Percentiles rank a stretch among this genome's conserved stretches.
Conservation (phyloP, 2,113 vertebrate species). For the Saimiri boliviensis region DNA sequence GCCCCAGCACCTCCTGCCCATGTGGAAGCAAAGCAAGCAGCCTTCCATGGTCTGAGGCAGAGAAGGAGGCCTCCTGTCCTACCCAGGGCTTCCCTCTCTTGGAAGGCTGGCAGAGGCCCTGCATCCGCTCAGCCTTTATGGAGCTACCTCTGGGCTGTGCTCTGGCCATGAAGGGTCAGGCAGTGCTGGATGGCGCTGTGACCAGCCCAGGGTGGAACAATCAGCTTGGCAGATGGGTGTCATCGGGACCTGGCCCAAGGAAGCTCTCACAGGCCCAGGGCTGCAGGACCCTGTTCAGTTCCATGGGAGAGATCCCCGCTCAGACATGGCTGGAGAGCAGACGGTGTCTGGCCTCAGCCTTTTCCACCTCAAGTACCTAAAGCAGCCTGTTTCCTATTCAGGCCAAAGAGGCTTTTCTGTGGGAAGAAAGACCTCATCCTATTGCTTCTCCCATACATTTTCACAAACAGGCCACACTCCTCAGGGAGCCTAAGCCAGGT, state of each 20-base stretch:
- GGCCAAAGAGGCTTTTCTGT: background rate
- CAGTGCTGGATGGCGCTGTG: background rate
- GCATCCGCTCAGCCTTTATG: accelerated
- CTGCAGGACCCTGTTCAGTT: accelerated
- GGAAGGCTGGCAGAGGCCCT: background rate
- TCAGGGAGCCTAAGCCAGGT: background rate
- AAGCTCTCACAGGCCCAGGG: background rate
- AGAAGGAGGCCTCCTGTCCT: constrained; percentile 40
- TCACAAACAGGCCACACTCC: background rate
- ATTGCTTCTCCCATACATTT: background rate
- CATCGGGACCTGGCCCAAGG: background rate
- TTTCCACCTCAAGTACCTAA: background rate
- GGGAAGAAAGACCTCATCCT: background rate
- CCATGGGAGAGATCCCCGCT: background rate
- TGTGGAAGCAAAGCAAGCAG: constrained; percentile 76
- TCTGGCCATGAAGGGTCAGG: background rate
- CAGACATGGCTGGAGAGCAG: background rate
- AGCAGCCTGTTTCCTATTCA: background rate
- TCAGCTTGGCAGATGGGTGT: background rate
- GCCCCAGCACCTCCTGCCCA: constrained; percentile 78
- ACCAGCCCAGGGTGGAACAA: background rate
- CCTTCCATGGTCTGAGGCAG: constrained; percentile 69
- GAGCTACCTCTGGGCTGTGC: background rate
- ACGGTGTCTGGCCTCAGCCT: background rate
- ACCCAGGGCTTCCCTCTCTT: constrained; percentile 29